These are phyloP conservation scores for Sinotaia quadrata DNA, from an alignment of 2,888 invertebrate genomes.

Conservation along the genomic window DNA sequence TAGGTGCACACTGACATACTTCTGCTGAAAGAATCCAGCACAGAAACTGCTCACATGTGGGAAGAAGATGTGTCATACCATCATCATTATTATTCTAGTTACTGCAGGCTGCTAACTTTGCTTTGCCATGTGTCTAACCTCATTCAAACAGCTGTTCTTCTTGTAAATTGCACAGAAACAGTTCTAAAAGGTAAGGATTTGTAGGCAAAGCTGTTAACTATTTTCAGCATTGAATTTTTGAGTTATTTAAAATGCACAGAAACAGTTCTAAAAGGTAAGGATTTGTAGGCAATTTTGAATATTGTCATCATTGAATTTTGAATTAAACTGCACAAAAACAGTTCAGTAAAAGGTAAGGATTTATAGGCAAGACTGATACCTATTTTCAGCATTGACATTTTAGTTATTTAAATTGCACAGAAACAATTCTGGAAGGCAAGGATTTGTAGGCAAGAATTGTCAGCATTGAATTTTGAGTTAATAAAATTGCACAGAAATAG, in stretches of 20 bases:
- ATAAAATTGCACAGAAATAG: slow-evolving; percentile 47
- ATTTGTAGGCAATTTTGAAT: too few relatives aligned
- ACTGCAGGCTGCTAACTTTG: slow-evolving; percentile 13
- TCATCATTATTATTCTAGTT: slow-evolving; percentile 5
- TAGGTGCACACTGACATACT: slow-evolving; percentile 57
- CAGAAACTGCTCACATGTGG: background rate
- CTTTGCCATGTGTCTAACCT: slow-evolving; percentile 9
- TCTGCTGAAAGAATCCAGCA: slow-evolving; percentile 18
- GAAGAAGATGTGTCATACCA: background rate
- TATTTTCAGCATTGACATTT: too few relatives aligned
- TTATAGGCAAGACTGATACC: too few relatives aligned
- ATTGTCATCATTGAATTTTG: too few relatives aligned
- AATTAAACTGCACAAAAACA: slow-evolving; percentile 49
- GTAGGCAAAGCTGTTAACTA: too few relatives aligned
- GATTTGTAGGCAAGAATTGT: too few relatives aligned
- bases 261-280: slow-evolving; percentile 50
- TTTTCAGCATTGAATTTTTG: too few relatives aligned
- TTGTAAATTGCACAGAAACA: slow-evolving; percentile 51
- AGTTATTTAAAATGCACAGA: slow-evolving; percentile 50
- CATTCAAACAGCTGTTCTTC: slow-evolving; percentile 45
- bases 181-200: slow-evolving; percentile 50
- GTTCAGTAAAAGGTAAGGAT: slow-evolving; percentile 54
- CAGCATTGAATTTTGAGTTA: too few relatives aligned
- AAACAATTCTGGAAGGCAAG: too few relatives aligned
- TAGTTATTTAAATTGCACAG: too few relatives aligned